Evolutionary conservation across 2,888 invertebrate species (phyloP), one percentile per base, ranked within the genome.

Genomic region (Eledone cirrhosa): DNA sequence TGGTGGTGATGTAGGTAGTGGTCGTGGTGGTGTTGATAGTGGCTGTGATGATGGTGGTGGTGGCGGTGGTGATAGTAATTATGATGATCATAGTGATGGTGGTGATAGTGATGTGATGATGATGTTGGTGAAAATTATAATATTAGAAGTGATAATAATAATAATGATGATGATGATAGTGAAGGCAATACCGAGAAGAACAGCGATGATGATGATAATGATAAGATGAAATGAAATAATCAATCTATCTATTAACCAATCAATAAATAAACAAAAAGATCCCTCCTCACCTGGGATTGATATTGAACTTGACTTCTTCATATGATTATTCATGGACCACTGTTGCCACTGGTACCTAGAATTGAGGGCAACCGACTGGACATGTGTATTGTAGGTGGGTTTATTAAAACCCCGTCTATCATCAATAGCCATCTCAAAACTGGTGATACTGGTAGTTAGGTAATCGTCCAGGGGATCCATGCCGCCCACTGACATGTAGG

Each of bases 261-360:
- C 3, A 41, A 41, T 41, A 41, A 8, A 41, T 41, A 41, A n/a
- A n/a, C n/a, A n/a, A n/a, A n/a, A n/a, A n/a, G n/a, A n/a, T n/a
- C n/a, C n/a, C n/a, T n/a, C 11, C 81, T 81, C 87, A 94, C 95
- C 95, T 87, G 95, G 94, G 86, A 96, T 94, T 88, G 95, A 93
- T 75, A 95, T 94, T 0, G 93, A 83, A 84, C 91, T 93, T 0
- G 94, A 93, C 83, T 93, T 93, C 80, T 94, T 92, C 81, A 83
- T 94, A 93, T 88, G 83, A 59, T 89, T 86, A 85, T 95, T 93
- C 96, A 96, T 96, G 88, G 95, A 95, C 96, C 96, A 97, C 87
- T 97, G 96, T 81, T 93, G 93, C 96, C 96, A 97, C 76, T 94
- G 93, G 86, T 95, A 96, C 4, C 72, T 77, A 2, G 81, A 81